A percentile compares a stretch with the other conserved stretches of the same genome.
These are phyloP conservation scores for Acanthaster planci DNA, from an alignment of 35 echinoderm and acorn worm species.

Conservation along the genomic window DNA sequence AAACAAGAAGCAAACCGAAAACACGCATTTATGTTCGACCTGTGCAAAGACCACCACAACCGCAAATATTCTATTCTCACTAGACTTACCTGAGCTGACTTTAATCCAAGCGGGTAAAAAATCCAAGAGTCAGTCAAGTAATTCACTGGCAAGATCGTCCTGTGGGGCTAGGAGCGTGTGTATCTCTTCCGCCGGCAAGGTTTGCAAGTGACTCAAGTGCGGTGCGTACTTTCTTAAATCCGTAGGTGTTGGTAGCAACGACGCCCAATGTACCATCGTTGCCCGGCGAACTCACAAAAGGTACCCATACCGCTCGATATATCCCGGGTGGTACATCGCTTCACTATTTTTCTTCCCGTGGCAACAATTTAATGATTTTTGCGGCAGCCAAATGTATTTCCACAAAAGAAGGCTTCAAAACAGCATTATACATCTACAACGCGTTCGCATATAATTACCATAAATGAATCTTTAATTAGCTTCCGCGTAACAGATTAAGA, in stretches of 20 bases:
- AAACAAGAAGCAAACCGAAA: too few relatives aligned
- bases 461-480: too few relatives aligned
- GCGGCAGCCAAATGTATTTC: not conserved
- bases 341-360: not conserved
- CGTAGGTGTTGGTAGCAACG: not conserved
- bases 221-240: not conserved
- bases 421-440: too few relatives aligned
- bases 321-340: not conserved
- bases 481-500: too few relatives aligned
- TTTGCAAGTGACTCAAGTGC: not conserved
- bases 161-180: not conserved
- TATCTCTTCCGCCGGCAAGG: not conserved
- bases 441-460: too few relatives aligned
- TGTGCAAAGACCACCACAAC: too few relatives aligned
- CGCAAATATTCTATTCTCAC: too few relatives aligned
- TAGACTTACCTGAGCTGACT: too few relatives aligned
- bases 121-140: not conserved
- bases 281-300: not conserved
- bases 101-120: too few relatives aligned
- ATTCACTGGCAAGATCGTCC: not conserved
- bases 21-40: too few relatives aligned
- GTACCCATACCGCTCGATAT: constrained; percentile 14
- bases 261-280: not conserved
- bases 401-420: not conserved
- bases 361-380: constrained; percentile 30